Evolutionary conservation across 2,888 invertebrate genomes (phyloP).

Genomic region (Torymus tubicola): DNA sequence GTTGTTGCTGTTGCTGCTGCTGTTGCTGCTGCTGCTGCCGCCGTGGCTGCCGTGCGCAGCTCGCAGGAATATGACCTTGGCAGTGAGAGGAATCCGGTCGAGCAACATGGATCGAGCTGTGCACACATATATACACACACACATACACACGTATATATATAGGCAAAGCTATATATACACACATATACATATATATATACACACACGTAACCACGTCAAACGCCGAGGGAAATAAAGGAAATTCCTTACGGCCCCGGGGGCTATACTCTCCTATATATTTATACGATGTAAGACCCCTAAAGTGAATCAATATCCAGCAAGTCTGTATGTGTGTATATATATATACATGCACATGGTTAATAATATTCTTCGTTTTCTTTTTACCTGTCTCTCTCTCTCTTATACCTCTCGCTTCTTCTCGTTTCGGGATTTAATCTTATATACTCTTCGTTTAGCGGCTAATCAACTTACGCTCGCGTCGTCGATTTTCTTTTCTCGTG

Average conservation of each 20-base stretch:
- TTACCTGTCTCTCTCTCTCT: conserved; percentile 23
- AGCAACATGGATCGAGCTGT: conserved; percentile 68
- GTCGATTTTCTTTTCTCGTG: conserved; percentile 5
- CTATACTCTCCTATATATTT: neutral
- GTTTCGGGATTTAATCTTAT: conserved; percentile 41
- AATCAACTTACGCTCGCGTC: conserved; percentile 39
- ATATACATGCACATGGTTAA: no score
- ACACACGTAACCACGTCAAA: conserved; percentile 41
- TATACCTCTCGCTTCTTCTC: no score
- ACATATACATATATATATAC: conserved; percentile 17
- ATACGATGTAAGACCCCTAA: neutral
- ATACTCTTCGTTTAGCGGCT: conserved; percentile 48
- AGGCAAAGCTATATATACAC: neutral
- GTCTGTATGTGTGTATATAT: neutral
- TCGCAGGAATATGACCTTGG: conserved; percentile 68
- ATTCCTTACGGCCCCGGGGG: conserved; percentile 55
- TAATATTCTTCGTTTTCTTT: neutral
- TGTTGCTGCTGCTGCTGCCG: conserved; percentile 56
- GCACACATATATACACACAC: conserved; percentile 52
- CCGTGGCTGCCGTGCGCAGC: conserved; percentile 58
- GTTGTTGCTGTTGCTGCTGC: conserved; percentile 60
- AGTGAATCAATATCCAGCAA: conserved; percentile 55
- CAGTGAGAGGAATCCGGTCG: conserved; percentile 72
- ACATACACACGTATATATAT: neutral
- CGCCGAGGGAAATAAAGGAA: conserved; percentile 60